Conservation (phyloP, 2,797 vertebrate species). For the Ataeniobius toweri region DNA sequence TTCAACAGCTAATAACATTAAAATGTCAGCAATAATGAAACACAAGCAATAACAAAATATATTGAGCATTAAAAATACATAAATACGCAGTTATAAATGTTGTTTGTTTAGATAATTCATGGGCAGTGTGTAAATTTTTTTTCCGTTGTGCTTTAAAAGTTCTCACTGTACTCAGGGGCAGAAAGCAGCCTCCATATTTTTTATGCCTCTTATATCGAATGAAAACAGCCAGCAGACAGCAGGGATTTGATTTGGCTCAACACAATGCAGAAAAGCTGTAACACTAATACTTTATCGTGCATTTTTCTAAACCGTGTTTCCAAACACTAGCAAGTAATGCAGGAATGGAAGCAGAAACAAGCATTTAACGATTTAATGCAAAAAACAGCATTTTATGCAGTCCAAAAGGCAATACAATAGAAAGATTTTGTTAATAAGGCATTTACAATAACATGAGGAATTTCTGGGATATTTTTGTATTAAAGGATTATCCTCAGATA, state of each 20-base stretch:
- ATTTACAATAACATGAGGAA: no score
- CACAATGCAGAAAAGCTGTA: not conserved
- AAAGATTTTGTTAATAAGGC: no score
- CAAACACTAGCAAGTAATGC: not conserved
- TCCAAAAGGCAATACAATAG: not conserved
- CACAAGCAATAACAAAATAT: conserved; percentile 9
- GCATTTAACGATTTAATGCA: not conserved
- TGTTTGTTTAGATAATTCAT: conserved; percentile 5
- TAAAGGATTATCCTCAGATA: not conserved
- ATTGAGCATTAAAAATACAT: conserved; percentile 12
- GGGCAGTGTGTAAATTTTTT: conserved; percentile 1
- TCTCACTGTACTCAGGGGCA: not conserved
- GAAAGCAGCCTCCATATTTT: not conserved
- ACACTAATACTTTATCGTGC: not conserved
- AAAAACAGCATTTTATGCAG: not conserved
- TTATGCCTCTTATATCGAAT: conserved; percentile 1
- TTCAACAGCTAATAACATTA: not conserved
- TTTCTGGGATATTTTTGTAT: not conserved
- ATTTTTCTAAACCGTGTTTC: not conserved
- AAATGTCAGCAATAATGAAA: conserved; percentile 19
- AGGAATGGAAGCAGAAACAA: not conserved
- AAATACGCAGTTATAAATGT: not conserved
- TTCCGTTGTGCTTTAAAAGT: conserved; percentile 1
- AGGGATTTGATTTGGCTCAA: not conserved
- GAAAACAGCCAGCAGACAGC: not conserved